Conservation (phyloP, 2,113 vertebrate species). For the Aldabrachelys gigantea region DNA sequence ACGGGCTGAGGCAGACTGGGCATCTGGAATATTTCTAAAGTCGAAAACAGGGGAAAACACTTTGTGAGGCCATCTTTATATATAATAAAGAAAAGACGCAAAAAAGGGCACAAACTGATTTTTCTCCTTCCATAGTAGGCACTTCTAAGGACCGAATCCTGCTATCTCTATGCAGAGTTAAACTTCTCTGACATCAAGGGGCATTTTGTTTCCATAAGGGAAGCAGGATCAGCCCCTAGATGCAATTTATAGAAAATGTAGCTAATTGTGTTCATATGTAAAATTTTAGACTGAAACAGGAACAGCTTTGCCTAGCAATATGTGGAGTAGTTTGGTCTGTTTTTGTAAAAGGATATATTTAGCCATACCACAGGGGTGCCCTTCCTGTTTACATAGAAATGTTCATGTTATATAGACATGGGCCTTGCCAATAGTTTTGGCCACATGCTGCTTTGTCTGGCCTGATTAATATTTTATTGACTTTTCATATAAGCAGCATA, state of each 20-base stretch:
- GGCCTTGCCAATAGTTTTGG: neutral
- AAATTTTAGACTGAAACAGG: conserved; percentile 11
- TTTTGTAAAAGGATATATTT: neutral
- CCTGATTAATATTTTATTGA: conserved; percentile 19
- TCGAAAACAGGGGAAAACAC: neutral
- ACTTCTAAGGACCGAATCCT: neutral
- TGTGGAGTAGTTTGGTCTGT: neutral
- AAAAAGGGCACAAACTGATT: neutral
- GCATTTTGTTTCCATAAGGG: neutral
- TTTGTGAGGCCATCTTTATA: neutral
- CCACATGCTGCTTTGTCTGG: neutral
- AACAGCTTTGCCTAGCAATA: neutral
- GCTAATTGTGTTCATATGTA: neutral
- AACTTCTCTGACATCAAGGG: neutral
- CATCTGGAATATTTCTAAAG: neutral
- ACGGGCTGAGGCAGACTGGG: fast-evolving
- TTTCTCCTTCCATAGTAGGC: neutral
- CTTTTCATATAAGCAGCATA: neutral
- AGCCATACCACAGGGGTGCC: neutral
- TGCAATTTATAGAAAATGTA: neutral
- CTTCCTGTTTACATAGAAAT: conserved; percentile 7
- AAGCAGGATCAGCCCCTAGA: neutral
- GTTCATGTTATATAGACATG: neutral
- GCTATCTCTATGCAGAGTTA: neutral
- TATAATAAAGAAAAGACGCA: neutral